Evolutionary conservation across 2,113 vertebrate genomes (phyloP).

Genomic region (Stomatorhinus ivindoensis): DNA sequence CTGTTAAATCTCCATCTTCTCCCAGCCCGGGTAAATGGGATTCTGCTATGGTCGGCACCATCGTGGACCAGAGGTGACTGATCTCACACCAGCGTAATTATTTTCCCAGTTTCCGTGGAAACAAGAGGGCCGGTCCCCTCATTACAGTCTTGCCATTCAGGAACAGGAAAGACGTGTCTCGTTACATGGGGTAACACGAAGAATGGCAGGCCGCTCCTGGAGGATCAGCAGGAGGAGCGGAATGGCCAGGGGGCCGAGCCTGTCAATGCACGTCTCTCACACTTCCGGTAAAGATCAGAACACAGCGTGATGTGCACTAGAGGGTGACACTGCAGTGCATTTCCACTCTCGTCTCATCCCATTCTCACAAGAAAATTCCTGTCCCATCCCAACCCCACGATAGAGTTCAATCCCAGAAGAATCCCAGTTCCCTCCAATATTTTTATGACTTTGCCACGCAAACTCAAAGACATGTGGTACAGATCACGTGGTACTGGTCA

Average conservation of each 20-base stretch:
- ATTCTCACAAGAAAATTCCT: too few relatives aligned
- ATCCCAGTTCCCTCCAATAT: too few relatives aligned
- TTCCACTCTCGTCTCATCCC: too few relatives aligned
- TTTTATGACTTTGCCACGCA: too few relatives aligned
- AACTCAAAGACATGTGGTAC: too few relatives aligned
- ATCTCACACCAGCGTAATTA: slow-evolving; percentile 9
- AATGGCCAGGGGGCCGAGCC: neutral
- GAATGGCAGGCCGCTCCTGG: neutral
- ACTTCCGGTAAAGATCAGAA: neutral
- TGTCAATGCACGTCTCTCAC: neutral
- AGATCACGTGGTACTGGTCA: too few relatives aligned
- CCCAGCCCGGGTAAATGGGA: neutral
- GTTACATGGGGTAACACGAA: neutral
- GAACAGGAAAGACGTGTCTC: neutral
- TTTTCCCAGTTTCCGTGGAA: neutral
- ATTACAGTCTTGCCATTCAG: neutral
- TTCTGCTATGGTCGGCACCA: neutral
- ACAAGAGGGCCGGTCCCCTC: neutral
- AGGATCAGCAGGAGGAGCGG: neutral
- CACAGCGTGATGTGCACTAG: neutral
- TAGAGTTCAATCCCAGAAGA: too few relatives aligned
- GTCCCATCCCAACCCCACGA: too few relatives aligned
- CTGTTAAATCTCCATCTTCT: slow-evolving; percentile 12
- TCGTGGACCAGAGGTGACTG: neutral
- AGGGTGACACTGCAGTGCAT: too few relatives aligned